Conservation (phyloP, 2,888 invertebrate species). For the Balanococcus diminutus region DNA sequence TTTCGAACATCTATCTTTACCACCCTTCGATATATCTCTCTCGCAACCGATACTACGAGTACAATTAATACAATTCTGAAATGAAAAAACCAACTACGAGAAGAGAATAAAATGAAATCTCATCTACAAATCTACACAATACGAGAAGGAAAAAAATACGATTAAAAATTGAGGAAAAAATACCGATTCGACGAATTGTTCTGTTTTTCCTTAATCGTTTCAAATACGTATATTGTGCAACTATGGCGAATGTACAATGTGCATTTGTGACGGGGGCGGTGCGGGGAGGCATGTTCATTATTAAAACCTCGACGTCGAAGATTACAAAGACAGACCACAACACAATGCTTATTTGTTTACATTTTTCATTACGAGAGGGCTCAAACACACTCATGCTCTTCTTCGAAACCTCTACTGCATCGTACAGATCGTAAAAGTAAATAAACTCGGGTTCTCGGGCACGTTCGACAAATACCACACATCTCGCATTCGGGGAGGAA, state of each 20-base stretch:
- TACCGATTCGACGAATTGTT: not conserved
- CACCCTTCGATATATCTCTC: not conserved
- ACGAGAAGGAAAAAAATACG: constrained; percentile 12
- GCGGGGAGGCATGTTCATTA: no score
- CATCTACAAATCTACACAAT: not conserved
- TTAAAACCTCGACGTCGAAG: no score
- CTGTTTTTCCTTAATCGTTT: not conserved
- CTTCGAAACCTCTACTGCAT: not conserved
- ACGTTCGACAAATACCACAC: not conserved
- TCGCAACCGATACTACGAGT: not conserved
- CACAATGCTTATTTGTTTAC: not conserved
- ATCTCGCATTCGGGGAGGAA: not conserved
- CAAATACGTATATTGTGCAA: not conserved
- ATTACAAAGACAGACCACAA: no score
- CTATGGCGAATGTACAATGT: not conserved
- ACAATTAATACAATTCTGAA: not conserved
- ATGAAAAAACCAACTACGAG: not conserved
- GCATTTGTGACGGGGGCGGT: no score
- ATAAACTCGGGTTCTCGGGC: not conserved
- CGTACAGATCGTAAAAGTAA: not conserved
- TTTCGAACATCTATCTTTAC: not conserved
- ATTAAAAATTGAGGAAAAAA: not conserved
- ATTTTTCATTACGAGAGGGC: not conserved
- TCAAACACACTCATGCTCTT: not conserved
- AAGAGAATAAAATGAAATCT: not conserved